Evolutionary conservation across 2,888 invertebrate species (phyloP), one percentile per base, ranked within the genome.

Genomic region (Stenichneumon culpator): DNA sequence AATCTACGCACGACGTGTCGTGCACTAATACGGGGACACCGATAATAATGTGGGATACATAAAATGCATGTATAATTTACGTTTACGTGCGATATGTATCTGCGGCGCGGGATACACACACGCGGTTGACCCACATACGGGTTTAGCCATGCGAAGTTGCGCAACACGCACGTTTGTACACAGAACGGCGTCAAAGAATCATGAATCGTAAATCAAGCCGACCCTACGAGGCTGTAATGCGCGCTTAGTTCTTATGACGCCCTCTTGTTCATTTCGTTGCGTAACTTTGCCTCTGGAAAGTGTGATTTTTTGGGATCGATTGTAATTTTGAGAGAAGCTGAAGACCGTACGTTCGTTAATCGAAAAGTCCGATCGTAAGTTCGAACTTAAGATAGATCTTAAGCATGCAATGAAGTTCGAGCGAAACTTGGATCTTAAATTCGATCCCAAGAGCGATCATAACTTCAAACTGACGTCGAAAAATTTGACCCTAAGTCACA

Each of bases 161-260:
- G 54, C 79, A 79, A 70, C 79, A 83, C 83, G 67, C 69, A 70
- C 75, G 75, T 77, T 65, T 63, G 36, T 77, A 57, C 44, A 67
- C 16, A 39, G 65, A 70, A 60, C 67, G n/a, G 69, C 83, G 74
- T 79, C 73, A 79, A 83, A 82, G 72, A 78, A 79, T 83, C 83
- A 68, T 79, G 68, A 83, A 83, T 79, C 82, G 82, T 83, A 83
- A 83, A 83, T 83, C 82, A 83, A 74, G 67, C 22, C 63, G 83
- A 75, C 83, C 83, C 83, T 83, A 79, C 67, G 69, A 79, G 79
- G 69, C 36, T 44, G 67, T 44, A 74, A 79, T 57, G 57, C 25
- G 74, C 74, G 63, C 78, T 79, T 78, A 68, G 57, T 16, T 47
- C 11, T 32, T 69, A 73, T 60, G 57, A 60, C 73, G 73, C 68